These are phyloP conservation scores for Torymus auratus DNA, from an alignment of 2,888 invertebrate genomes.

Conservation along the genomic window DNA sequence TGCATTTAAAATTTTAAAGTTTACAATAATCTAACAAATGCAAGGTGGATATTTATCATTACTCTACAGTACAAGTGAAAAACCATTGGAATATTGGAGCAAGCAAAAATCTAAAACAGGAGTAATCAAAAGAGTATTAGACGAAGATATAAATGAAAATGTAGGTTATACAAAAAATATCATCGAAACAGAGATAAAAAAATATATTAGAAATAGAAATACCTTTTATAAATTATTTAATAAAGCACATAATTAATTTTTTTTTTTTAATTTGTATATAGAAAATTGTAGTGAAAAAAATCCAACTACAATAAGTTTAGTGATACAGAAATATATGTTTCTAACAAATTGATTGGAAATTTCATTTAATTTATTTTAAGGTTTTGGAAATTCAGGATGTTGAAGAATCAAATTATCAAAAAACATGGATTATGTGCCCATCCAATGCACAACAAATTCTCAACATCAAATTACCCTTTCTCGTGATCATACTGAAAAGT, in stretches of 20 bases:
- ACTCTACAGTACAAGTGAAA: conserved; percentile 89
- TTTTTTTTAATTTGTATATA: not conserved
- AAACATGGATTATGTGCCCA: conserved; percentile 95
- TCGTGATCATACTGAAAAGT: conserved; percentile 97
- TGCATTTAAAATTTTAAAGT: conserved; percentile 53
- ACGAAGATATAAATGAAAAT: conserved; percentile 67
- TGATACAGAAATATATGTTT: too few species aligned
- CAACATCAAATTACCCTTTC: conserved; percentile 93
- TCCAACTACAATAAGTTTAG: conserved; percentile 72
- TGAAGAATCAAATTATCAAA: conserved; percentile 94
- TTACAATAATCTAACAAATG: conserved; percentile 59
- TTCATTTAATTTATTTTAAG: conserved; percentile 79
- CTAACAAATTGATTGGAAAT: too few species aligned
- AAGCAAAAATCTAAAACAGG: conserved; percentile 78
- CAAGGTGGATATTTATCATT: conserved; percentile 87
- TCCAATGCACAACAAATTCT: conserved; percentile 92
- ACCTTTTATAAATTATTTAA: conserved; percentile 2
- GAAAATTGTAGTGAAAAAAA: conserved; percentile 79
- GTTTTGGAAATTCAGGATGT: conserved; percentile 92
- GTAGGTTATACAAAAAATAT: conserved; percentile 57
- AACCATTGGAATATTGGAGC: conserved; percentile 91
- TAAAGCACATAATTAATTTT: not conserved
- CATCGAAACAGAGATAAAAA: not conserved
- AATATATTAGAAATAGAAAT: not conserved
- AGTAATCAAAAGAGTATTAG: conserved; percentile 61